phyloP scores from a whole-genome alignment of 2,888 invertebrate species.

The Coleophora flavipennella region DNA sequence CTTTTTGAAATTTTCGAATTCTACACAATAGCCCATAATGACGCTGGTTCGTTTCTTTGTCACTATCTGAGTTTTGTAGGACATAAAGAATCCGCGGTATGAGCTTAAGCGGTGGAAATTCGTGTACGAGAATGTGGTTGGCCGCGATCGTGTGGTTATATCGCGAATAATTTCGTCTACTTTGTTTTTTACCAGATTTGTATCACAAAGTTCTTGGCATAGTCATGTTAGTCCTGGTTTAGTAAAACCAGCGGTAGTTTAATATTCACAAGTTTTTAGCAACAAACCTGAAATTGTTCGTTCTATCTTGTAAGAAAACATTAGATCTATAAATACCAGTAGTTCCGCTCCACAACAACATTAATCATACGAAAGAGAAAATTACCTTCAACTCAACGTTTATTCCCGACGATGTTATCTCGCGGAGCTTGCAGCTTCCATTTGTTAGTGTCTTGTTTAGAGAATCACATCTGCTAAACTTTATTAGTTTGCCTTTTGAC shows the following conservation, averaged over 20 bases:
- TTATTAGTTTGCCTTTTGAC: slow-evolving; percentile 65
- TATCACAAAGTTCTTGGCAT: slow-evolving; percentile 40
- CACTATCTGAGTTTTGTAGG: slow-evolving; percentile 48
- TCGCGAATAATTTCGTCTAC: slow-evolving; percentile 40
- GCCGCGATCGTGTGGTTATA: slow-evolving; percentile 63
- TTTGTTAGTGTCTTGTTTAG: slow-evolving; percentile 68
- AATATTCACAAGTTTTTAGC: background rate
- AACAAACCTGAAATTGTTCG: no score
- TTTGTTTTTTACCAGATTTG: slow-evolving; percentile 43
- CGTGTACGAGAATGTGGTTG: slow-evolving; percentile 41
- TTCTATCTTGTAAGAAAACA: no score
- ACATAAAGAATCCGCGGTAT: slow-evolving; percentile 46
- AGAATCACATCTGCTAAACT: slow-evolving; percentile 70
- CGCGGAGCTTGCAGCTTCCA: slow-evolving; percentile 38
- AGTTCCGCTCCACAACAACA: slow-evolving; percentile 16
- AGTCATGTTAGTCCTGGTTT: slow-evolving; percentile 31
- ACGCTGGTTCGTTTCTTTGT: slow-evolving; percentile 64
- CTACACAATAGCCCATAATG: slow-evolving; percentile 68
- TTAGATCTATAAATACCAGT: background rate
- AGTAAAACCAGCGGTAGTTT: no score
- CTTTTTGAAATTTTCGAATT: slow-evolving; percentile 65
- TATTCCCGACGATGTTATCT: slow-evolving; percentile 41
- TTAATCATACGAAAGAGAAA: slow-evolving; percentile 42
- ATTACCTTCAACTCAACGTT: slow-evolving; percentile 35
- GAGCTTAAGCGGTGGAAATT: slow-evolving; percentile 38